Percentiles rank a stretch among this genome's conserved stretches.
phyloP scores from a whole-genome alignment of 2,113 vertebrate genomes.

The Actinemys pallida region DNA sequence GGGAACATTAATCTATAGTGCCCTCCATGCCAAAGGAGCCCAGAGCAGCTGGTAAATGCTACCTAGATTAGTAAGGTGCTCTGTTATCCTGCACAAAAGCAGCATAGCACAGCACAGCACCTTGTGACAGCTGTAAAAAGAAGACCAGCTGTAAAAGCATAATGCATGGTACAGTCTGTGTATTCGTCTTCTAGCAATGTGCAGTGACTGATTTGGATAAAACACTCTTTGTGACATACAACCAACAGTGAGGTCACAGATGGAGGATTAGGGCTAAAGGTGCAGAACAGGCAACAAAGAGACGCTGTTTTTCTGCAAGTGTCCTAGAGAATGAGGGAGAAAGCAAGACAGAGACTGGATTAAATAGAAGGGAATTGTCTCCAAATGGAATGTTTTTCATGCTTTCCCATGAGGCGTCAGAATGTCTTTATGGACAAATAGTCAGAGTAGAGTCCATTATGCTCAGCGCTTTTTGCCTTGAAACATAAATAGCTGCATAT shows the following conservation, averaged over 20 bases:
- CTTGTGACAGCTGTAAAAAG: rapidly evolving
- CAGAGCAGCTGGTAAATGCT: neutral
- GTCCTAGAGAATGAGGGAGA: neutral
- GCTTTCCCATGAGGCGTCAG: conserved; percentile 37
- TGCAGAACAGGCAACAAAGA: neutral
- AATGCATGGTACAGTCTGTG: neutral
- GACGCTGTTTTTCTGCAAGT: neutral
- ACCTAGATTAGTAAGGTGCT: neutral
- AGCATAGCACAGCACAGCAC: neutral
- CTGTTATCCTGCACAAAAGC: neutral
- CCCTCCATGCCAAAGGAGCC: neutral
- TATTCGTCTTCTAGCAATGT: neutral
- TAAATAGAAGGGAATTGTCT: conserved; percentile 40
- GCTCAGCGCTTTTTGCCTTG: conserved; percentile 60
- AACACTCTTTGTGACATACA: neutral
- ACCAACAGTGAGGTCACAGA: rapidly evolving
- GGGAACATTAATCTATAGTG: neutral
- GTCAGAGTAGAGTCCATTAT: conserved; percentile 65
- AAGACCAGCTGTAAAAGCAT: rapidly evolving
- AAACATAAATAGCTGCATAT: conserved; percentile 73
- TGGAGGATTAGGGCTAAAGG: neutral
- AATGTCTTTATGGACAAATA: conserved; percentile 34
- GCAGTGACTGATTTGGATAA: neutral
- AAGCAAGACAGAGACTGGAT: neutral
- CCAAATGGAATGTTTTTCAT: conserved; percentile 39